phyloP scores from a whole-genome alignment of 1,140 invertebrate species.

The Pachyrhynchus sulphureomaculatus region DNA sequence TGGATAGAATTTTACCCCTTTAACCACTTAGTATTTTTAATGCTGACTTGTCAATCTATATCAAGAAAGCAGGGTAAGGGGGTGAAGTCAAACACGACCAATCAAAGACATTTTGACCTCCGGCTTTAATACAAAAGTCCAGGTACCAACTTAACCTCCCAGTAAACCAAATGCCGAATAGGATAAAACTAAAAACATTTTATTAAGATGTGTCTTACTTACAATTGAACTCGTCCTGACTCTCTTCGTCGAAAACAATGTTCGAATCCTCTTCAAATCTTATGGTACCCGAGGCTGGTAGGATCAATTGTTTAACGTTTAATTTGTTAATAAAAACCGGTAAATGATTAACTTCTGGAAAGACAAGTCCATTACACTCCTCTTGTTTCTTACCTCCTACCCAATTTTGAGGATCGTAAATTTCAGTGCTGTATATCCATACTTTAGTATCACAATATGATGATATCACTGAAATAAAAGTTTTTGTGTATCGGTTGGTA shows the following conservation, averaged over 20 bases:
- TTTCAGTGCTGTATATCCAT: background rate
- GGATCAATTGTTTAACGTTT: background rate
- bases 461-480: background rate
- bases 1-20: no score
- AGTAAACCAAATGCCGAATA: no score
- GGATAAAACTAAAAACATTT: no score
- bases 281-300: background rate
- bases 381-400: background rate
- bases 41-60: no score
- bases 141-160: no score
- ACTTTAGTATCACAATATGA: slow-evolving; percentile 7
- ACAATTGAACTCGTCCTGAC: slow-evolving; percentile 4
- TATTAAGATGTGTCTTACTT: no score
- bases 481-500: no score
- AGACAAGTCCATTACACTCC: slow-evolving; percentile 5
- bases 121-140: no score
- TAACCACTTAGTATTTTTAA: no score
- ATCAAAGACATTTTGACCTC: no score
- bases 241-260: slow-evolving; percentile 6
- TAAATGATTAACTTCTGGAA: background rate
- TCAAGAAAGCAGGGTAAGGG: no score
- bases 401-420: slow-evolving; percentile 1
- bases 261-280: background rate
- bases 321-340: background rate
- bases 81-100: no score